Percentiles rank a stretch among this genome's conserved stretches.
phyloP scores from a whole-genome alignment of 2,113 vertebrate species.

The Forbesichthys agassizii region DNA sequence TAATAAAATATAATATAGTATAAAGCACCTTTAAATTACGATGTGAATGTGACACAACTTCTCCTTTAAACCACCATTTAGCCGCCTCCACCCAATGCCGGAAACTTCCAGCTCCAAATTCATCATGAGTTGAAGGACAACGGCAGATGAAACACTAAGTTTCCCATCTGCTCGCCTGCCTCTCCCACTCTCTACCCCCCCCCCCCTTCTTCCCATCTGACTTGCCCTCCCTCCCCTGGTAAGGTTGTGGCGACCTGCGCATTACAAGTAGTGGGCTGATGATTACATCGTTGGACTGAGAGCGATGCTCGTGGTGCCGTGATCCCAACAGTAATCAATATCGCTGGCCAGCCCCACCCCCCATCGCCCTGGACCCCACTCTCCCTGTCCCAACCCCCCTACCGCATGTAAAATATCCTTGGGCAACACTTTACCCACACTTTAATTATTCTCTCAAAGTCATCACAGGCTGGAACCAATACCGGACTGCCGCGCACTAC shows the following conservation, averaged over 20 bases:
- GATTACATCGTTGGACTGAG: conserved; percentile 75
- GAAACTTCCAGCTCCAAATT: conserved; percentile 58
- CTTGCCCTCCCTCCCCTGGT: conserved; percentile 45
- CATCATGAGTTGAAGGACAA: conserved; percentile 67
- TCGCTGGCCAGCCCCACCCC: conserved; percentile 59
- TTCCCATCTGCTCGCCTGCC: conserved; percentile 67
- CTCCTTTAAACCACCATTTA: conserved; percentile 23
- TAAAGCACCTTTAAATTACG: conserved; percentile 10
- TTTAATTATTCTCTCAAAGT: conserved; percentile 76
- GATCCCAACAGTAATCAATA: conserved; percentile 79
- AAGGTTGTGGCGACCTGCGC: conserved; percentile 62
- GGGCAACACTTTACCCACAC: conserved; percentile 62
- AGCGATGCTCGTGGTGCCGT: conserved; percentile 71
- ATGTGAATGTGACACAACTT: not conserved
- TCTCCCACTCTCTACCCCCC: conserved; percentile 36
- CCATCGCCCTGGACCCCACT: conserved; percentile 3
- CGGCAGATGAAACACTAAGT: conserved; percentile 67
- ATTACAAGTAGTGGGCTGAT: conserved; percentile 73
- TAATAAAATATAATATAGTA: no score
- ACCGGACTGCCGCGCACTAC: conserved; percentile 38
- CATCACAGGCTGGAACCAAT: conserved; percentile 59
- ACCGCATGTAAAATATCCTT: conserved; percentile 76
- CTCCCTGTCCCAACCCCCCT: conserved; percentile 37
- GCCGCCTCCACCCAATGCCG: conserved; percentile 23
- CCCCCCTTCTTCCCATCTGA: conserved; percentile 15